phyloP scores from a whole-genome alignment of 2,888 invertebrate genomes.

The Thymelicus acteon region DNA sequence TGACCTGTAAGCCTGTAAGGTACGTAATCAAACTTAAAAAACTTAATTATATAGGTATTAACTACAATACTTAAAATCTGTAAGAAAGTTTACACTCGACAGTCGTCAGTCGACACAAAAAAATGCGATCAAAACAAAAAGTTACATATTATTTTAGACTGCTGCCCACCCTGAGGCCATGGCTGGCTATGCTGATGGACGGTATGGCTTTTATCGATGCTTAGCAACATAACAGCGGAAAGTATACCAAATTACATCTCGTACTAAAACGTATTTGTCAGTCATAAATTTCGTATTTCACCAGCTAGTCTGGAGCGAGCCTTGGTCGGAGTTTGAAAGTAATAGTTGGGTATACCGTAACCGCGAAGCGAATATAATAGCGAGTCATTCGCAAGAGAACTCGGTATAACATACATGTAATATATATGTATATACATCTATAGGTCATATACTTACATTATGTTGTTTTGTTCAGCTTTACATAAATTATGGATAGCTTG shows the following conservation, averaged over 20 bases:
- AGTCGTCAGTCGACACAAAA: no score
- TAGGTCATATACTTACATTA: neutral
- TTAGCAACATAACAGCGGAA: neutral
- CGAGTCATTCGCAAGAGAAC: constrained; percentile 25
- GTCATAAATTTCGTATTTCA: constrained; percentile 36
- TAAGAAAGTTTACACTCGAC: no score
- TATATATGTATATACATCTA: neutral
- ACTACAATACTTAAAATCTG: no score
- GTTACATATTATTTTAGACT: no score
- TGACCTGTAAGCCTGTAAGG: no score
- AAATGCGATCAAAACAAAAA: no score
- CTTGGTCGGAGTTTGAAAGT: constrained; percentile 56
- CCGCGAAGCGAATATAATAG: constrained; percentile 35
- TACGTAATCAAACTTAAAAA: no score
- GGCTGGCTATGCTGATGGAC: no score
- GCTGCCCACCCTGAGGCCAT: no score
- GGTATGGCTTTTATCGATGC: no score
- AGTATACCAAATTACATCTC: constrained; percentile 3
- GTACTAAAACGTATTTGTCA: constrained; percentile 14
- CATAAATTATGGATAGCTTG: no score
- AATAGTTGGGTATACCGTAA: constrained; percentile 51
- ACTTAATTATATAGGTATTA: no score
- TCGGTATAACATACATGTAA: neutral
- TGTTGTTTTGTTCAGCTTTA: neutral
- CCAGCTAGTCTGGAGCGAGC: constrained; percentile 42